phyloP scores from a whole-genome alignment of 2,113 vertebrate genomes.

The Gracilinanus agilis region DNA sequence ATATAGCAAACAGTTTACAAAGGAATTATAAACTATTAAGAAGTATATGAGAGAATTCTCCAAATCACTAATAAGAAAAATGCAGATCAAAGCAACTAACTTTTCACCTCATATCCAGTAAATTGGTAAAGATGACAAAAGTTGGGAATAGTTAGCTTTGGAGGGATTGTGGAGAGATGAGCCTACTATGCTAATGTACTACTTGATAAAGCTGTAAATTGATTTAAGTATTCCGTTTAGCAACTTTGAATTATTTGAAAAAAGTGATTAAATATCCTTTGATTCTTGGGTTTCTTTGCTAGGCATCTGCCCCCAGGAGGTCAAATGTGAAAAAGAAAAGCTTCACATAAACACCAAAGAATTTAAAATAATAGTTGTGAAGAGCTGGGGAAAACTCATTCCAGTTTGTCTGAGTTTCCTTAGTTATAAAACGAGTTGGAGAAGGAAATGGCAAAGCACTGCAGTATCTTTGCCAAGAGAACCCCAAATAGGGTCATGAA shows the following conservation, averaged over 20 bases:
- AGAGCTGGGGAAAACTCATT: background rate
- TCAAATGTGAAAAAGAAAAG: background rate
- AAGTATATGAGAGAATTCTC: background rate
- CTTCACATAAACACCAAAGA: background rate
- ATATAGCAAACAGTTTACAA: background rate
- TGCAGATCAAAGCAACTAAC: background rate
- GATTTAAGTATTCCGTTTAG: background rate
- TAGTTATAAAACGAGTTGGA: background rate
- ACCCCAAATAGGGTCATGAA: background rate
- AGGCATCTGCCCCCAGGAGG: background rate
- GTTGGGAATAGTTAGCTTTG: background rate
- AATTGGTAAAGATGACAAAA: background rate
- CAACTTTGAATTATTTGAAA: background rate
- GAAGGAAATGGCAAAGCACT: background rate
- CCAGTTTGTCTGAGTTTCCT: background rate
- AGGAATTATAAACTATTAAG: background rate
- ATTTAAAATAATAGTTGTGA: background rate
- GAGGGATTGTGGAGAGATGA: background rate
- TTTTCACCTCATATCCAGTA: background rate
- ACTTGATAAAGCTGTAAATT: background rate
- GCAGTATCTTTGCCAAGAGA: background rate
- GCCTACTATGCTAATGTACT: background rate
- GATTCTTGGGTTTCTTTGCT: background rate
- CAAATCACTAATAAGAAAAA: background rate
- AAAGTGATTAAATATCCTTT: background rate